A percentile compares a stretch with the other conserved stretches of the same genome.
Evolutionary conservation across 1,140 invertebrate genomes (phyloP).

Genomic region (Ips nitidus): DNA sequence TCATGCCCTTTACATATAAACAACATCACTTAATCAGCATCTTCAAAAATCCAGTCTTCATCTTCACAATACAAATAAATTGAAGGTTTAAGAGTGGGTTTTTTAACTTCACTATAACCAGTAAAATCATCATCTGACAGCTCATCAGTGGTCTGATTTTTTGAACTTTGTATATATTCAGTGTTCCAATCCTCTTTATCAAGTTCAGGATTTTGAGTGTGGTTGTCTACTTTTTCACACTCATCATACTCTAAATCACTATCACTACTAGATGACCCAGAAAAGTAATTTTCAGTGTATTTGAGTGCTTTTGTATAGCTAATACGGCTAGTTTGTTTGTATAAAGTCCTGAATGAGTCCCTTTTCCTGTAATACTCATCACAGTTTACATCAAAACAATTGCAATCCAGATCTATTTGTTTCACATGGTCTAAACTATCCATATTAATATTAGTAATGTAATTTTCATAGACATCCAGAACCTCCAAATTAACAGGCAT

Average conservation of each 20-base stretch:
- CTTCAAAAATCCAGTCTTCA: conserved; percentile 29
- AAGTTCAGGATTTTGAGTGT: background rate
- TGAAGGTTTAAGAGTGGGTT: background rate
- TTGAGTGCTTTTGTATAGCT: background rate
- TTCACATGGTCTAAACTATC: background rate
- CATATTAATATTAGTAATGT: conserved; percentile 9
- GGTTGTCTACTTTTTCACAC: background rate
- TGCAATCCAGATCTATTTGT: conserved; percentile 25
- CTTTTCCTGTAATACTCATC: conserved; percentile 1
- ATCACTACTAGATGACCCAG: conserved; percentile 1
- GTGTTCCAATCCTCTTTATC: conserved; percentile 29
- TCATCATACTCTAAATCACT: conserved; percentile 7
- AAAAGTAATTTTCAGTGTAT: conserved; percentile 1
- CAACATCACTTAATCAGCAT: conserved; percentile 20
- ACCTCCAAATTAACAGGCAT: conserved; percentile 14
- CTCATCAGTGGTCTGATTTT: conserved; percentile 11
- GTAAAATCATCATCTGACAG: conserved; percentile 27
- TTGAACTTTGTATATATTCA: background rate
- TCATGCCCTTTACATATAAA: too few species aligned
- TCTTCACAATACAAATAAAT: conserved; percentile 2
- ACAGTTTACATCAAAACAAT: conserved; percentile 14
- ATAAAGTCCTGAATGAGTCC: conserved; percentile 6
- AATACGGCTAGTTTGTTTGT: background rate
- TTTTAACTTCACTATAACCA: background rate
- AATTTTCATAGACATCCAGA: conserved; percentile 28